Evolutionary conservation across 1,140 invertebrate genomes (phyloP).

Genomic region (Sarcophaga bullata): DNA sequence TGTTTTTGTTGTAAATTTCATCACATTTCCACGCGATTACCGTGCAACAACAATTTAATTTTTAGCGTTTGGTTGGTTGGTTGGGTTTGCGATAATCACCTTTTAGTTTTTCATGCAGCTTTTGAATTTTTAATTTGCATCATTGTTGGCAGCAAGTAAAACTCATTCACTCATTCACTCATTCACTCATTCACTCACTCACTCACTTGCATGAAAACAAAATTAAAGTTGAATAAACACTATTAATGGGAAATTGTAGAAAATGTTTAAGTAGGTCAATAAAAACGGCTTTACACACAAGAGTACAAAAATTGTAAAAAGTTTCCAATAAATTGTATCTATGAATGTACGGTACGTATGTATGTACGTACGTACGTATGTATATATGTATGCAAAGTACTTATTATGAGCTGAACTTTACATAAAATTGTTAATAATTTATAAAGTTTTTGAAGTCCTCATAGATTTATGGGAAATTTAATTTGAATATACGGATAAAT

Average conservation of each 20-base stretch:
- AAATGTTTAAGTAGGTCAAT: slow-evolving; percentile 19
- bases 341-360: too few relatives aligned
- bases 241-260: slow-evolving; percentile 2
- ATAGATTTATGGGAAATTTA: too few relatives aligned
- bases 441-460: too few relatives aligned
- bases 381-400: too few relatives aligned
- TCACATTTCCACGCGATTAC: slow-evolving; percentile 39
- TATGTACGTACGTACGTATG: too few relatives aligned
- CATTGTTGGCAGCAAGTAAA: slow-evolving; percentile 25
- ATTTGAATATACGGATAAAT: too few relatives aligned
- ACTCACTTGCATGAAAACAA: too few relatives aligned
- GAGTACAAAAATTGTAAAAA: background rate
- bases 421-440: too few relatives aligned
- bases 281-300: slow-evolving; percentile 16
- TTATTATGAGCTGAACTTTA: too few relatives aligned
- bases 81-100: slow-evolving; percentile 24
- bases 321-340: background rate
- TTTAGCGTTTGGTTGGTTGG: slow-evolving; percentile 7
- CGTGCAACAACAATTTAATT: slow-evolving; percentile 25
- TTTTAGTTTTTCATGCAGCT: slow-evolving; percentile 13
- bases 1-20: slow-evolving; percentile 3
- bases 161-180: too few relatives aligned
- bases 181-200: too few relatives aligned
- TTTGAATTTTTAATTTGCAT: slow-evolving; percentile 34
- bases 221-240: slow-evolving; percentile 1